Evolutionary conservation across 2,888 invertebrate species (phyloP), one percentile per base, ranked within the genome.

Genomic region (Pollenia angustigena): DNA sequence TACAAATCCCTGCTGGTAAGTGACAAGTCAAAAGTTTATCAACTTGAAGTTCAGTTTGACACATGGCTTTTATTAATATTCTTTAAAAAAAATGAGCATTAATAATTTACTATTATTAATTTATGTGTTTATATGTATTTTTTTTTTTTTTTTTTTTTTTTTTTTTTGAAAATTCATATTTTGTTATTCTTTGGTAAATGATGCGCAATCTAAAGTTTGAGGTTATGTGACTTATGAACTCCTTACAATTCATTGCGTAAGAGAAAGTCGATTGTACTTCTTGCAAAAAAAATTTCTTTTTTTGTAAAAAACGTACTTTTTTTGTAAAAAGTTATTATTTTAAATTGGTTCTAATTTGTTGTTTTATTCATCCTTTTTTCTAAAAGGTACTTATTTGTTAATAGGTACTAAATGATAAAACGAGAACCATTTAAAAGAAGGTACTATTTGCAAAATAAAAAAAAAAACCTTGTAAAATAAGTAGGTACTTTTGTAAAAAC

Each of bases 1-100:
- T 91, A 92, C 87, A 94, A 94, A 89, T 94, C 94, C 10, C 90
- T 95, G 18, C 93, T 92, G 92, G 93, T 93, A 88, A 91, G 93
- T 91, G 58, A 1, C 2, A 40, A 62, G 3, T 40, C 11, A 9
- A 72, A 44, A 58, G n/a, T 46, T 69, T 1, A 1, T 42, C 40
- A 32, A 32, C 32, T 32, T 32, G 0, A 32, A 32, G 6, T 12
- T 14, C 40, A n/a, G 4, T 32, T 1, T 40, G 40, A 58, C 40
- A 32, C n/a, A 40, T 32, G 14, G 8, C 32, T 54, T 69, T 52
- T 52, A 10, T 69, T 52, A 23, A 40, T 52, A 12, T 64, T 46
- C 23, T n/a, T n/a, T 46, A 64, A 46, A 4, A 64, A 46, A 46
- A 64, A 18, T 32, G 3, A 11, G 18, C 16, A 23, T 1, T 11